A percentile compares a stretch with the other conserved stretches of the same genome.
phyloP scores from a whole-genome alignment of 2,797 vertebrate species.

The Silurus aristotelis region DNA sequence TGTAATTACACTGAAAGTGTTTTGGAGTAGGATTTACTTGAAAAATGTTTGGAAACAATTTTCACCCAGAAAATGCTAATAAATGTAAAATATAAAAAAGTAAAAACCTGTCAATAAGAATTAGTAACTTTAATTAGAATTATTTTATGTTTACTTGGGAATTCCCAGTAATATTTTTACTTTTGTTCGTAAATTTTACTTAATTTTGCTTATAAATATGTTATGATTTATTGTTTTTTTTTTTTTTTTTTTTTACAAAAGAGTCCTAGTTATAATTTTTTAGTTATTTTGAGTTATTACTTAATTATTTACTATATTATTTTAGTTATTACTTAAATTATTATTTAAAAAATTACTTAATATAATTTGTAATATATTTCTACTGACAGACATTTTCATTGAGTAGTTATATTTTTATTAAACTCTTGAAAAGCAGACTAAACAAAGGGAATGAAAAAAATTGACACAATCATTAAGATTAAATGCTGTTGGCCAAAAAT shows the following conservation, averaged over 20 bases:
- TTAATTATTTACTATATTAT: too few relatives aligned
- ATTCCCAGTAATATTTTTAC: too few relatives aligned
- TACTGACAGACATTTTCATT: background rate
- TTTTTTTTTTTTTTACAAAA: too few relatives aligned
- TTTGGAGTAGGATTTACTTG: too few relatives aligned
- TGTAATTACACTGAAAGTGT: too few relatives aligned
- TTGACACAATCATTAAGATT: too few relatives aligned
- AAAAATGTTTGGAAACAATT: too few relatives aligned
- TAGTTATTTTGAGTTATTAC: background rate
- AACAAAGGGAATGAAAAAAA: too few relatives aligned
- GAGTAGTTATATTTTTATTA: too few relatives aligned
- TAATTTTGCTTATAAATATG: background rate
- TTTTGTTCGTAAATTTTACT: background rate
- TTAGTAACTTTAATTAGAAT: background rate
- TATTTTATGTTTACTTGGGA: background rate
- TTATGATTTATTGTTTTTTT: background rate
- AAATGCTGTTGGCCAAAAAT: too few relatives aligned
- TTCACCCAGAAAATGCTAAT: too few relatives aligned
- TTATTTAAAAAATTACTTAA: background rate
- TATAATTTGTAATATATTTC: background rate
- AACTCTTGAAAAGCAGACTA: too few relatives aligned
- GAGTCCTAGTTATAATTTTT: background rate
- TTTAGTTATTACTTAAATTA: background rate
- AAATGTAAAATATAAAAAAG: background rate
- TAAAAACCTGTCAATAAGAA: background rate